Base-by-base conservation (phyloP, 2,888 invertebrate species). In the Pantelozetes paolii region DNA sequence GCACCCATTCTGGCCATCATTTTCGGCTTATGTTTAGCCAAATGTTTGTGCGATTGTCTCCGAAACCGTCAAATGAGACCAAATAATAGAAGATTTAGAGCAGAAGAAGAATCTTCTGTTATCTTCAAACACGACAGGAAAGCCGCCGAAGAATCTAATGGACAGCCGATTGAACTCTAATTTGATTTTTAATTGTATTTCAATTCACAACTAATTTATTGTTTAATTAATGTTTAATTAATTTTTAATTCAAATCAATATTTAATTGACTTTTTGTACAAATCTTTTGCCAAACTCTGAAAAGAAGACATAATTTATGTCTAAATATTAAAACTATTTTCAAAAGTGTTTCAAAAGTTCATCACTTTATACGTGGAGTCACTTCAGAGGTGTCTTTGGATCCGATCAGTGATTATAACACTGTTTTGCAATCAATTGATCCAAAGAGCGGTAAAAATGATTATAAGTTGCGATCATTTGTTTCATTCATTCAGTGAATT, bases 301-400 rank as follows among this genome's bases (percentile, higher is more conserved):
- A 11, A 45, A n/a, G n/a, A 45, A 45, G 15, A 45, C 45, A 45
- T 45, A 45, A 6, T 45, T 45, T 45, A 45, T 45, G 45, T 45
- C 11, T 13, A 18, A 2, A 2, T 15, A 45, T 11, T 15, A 13
- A 6, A 45, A 45, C 6, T 18, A 15, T 15, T 45, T 45, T 45
- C 15, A 45, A 45, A 62, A 62, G 59, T 62, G 32, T 62, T n/a
- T 32, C 59, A 62, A 62, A 62, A 62, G 59, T 62, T 62, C 59
- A 62, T 18, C 30, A 62, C 59, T 62, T 62, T 18, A 32, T 28
- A n/a, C n/a, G 59, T 62, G n/a, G n/a, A n/a, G n/a, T n/a, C n/a
- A n/a, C 45, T 2, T 9, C 45, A 9, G 15, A 45, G 11, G 45
- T 11, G 45, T 62, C 9, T 13, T 30, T 62, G 28, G 28, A 11